Percentiles rank a stretch among this genome's conserved stretches.
phyloP scores from a whole-genome alignment of 2,797 vertebrate genomes.

The Mastacembelus armatus region DNA sequence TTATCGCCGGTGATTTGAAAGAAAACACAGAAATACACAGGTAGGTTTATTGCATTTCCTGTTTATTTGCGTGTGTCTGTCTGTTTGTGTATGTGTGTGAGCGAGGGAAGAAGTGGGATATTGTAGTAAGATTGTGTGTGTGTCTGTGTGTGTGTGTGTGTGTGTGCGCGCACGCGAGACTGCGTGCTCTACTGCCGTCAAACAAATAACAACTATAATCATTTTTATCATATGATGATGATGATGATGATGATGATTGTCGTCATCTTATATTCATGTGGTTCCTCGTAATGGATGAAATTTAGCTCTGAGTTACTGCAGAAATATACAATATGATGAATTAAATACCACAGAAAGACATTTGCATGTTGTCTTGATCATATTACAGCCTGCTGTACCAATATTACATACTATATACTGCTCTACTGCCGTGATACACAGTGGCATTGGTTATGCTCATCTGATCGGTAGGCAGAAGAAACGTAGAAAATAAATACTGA shows the following conservation, averaged over 20 bases:
- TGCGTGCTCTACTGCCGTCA: conserved; percentile 5
- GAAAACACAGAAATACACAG: not conserved
- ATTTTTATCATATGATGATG: too few species aligned
- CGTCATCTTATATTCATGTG: not conserved
- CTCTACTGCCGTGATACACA: too few species aligned
- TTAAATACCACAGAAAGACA: too few species aligned
- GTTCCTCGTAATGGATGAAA: not conserved
- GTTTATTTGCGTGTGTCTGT: not conserved
- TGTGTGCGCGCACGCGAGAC: conserved; percentile 1
- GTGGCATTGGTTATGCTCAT: too few species aligned
- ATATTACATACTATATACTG: too few species aligned
- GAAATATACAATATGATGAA: too few species aligned
- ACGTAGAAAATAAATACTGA: too few species aligned
- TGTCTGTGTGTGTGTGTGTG: not conserved
- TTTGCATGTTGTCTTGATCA: too few species aligned
- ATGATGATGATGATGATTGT: not conserved
- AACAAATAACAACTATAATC: too few species aligned
- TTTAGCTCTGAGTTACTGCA: too few species aligned
- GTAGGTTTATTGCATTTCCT: not conserved
- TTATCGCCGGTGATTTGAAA: not conserved
- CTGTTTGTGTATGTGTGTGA: conserved; percentile 3
- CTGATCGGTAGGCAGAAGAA: too few species aligned
- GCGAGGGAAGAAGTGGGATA: not conserved
- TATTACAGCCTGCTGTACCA: too few species aligned
- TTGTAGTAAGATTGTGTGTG: conserved; percentile 39